Conservation (phyloP, 2,797 vertebrate genomes). For the Miichthys miiuy region DNA sequence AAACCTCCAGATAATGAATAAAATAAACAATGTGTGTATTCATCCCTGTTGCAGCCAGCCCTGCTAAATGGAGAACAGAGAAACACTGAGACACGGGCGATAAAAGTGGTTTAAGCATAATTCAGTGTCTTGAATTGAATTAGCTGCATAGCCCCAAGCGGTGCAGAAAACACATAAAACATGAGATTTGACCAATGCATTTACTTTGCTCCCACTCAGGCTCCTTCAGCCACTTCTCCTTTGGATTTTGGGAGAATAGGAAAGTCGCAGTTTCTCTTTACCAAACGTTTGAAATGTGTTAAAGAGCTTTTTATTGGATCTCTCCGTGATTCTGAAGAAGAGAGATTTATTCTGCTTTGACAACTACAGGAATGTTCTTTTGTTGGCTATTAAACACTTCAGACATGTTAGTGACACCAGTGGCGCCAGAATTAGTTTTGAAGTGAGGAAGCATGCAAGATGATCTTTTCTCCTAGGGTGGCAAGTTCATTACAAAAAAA, state of each 20-base stretch:
- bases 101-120: constrained; percentile 67
- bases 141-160: constrained; percentile 33
- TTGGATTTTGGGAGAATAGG: constrained; percentile 15
- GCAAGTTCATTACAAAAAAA: no score
- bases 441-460: no score
- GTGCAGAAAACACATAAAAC: constrained; percentile 57
- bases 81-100: constrained; percentile 56
- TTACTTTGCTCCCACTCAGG: constrained; percentile 30
- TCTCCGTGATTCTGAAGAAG: constrained; percentile 11
- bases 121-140: constrained; percentile 66
- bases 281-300: constrained; percentile 39
- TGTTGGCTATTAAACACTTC: constrained; percentile 30
- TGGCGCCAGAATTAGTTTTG: no score
- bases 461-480: no score
- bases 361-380: constrained; percentile 14
- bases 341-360: constrained; percentile 40
- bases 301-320: constrained; percentile 20
- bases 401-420: constrained; percentile 13
- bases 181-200: constrained; percentile 51
- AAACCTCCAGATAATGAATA: constrained; percentile 68
- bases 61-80: constrained; percentile 45
- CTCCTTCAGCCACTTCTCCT: constrained; percentile 19
- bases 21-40: constrained; percentile 73
- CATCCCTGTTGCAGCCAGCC: constrained; percentile 44
- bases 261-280: constrained; percentile 37